Evolutionary conservation across 2,797 vertebrate species (phyloP), one percentile per base, ranked within the genome.

Genomic region (Sarcoramphus papa): DNA sequence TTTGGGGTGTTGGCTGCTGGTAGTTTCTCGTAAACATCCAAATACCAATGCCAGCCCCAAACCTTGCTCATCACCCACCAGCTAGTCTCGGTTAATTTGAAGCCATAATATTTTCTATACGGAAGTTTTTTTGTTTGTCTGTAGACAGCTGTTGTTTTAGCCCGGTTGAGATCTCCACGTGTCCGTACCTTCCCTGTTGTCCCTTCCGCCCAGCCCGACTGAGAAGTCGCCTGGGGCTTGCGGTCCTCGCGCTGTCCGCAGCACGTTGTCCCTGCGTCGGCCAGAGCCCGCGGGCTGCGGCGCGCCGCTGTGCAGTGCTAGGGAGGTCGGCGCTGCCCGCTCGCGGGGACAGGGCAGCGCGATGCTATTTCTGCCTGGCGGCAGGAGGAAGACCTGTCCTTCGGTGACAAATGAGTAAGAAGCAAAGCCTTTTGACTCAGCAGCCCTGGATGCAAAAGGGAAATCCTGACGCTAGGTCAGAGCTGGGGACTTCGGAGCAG

Each of bases 71-170:
- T 84, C 75, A 28, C 45, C 77, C 80, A 89, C 93, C 90, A 91
- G 92, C 92, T 73, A 67, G 83, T 89, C 74, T 76, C 2, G 3
- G 77, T 95, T 95, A 70, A 87, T 94, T 95, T 94, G 75, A 97
- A 97, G 97, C 94, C 95, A 94, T 96, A 95, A 75, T 73, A 53
- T 80, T 94, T 95, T 89, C 88, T 93, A 4, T 81, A 21, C 2
- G 15, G 19, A 74, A 54, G 13, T 2, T 9, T 68, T 84, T 95
- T 85, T 90, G 59, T 93, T 90, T 65, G 88, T 92, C 77, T 79
- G 43, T 93, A 84, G 88, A 76, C 76, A 87, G 51, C 74, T 70
- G 54, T 69, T 88, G 57, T 47, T 75, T 81, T 65, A 82, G 79
- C 69, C 82, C 11, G 5, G 76, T 69, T 57, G 43, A 86, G 88